Base-by-base conservation (phyloP, 37 sponge, comb jelly and placozoan genomes). In the Hormiphora californensis region DNA sequence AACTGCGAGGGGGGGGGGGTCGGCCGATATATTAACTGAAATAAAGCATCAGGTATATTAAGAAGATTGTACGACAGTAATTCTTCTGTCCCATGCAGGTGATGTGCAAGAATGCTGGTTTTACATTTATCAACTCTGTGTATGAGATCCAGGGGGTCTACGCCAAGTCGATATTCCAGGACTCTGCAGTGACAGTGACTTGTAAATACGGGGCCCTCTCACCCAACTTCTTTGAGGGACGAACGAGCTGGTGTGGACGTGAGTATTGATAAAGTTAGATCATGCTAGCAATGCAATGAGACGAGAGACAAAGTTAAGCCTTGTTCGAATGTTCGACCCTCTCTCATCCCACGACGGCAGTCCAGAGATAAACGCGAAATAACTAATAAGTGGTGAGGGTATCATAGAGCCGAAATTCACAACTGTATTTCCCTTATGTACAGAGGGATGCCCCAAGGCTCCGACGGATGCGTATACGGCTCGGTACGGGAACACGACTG, bases 211-310 rank as follows among this genome's bases (percentile, higher is more conserved):
- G 61, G 27, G 7, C 61, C 23, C 61, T 57, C 3, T 25, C 61
- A 5, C 61, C 61, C n/a, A 57, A 30, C 27, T 30, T 57, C 61
- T 57, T 57, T 57, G n/a, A 28, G 30, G 27, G 27, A 5, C n/a
- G 61, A 15, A 57, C 61, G n/a, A 28, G 30, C 61, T 57, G 61
- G 61, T 57, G 61, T 57, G 61, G 27, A 23, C 61, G 61, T 57
- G 7, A 57, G 61, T 57, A 17, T 17, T n/a, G n/a, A n/a, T n/a
- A n/a, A n/a, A n/a, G n/a, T n/a, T n/a, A n/a, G n/a, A n/a, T n/a
- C n/a, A n/a, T n/a, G n/a, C n/a, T n/a, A n/a, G n/a, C n/a, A n/a
- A n/a, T n/a, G n/a, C n/a, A n/a, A n/a, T n/a, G n/a, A n/a, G n/a
- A n/a, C n/a, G n/a, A n/a, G n/a, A n/a, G n/a, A n/a, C n/a, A n/a